Evolutionary conservation across 2,113 vertebrate species (phyloP).

Genomic region (Papio anubis): DNA sequence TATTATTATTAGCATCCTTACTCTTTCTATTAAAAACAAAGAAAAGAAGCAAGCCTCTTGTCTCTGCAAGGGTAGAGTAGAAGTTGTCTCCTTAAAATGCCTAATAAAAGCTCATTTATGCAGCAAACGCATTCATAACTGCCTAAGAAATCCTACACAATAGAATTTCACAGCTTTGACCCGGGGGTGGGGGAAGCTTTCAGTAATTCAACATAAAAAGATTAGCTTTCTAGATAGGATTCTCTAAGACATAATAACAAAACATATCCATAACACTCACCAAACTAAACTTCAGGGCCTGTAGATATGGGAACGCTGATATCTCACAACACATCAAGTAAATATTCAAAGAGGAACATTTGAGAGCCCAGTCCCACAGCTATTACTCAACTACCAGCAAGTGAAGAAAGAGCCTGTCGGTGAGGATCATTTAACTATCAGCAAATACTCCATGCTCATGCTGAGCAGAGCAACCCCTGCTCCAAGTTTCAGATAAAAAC

Average conservation of each 20-base stretch:
- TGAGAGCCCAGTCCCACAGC: not conserved
- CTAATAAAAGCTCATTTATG: not conserved
- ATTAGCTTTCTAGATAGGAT: slow-evolving; percentile 34
- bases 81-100: not conserved
- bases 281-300: not conserved
- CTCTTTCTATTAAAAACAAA: not conserved
- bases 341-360: slow-evolving; percentile 18
- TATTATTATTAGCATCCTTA: not conserved
- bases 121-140: not conserved
- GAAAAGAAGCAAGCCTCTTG: not conserved
- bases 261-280: not conserved
- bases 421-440: not conserved
- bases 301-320: not conserved
- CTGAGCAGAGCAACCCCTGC: not conserved
- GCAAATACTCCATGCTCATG: not conserved
- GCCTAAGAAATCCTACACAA: not conserved
- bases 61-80: not conserved
- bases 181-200: not conserved
- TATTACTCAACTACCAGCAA: not conserved
- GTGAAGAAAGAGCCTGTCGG: not conserved
- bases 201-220: not conserved
- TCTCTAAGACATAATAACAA: not conserved
- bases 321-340: slow-evolving; percentile 29
- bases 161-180: not conserved
- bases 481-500: slow-evolving; percentile 19